Evolutionary conservation across 2,113 vertebrate genomes (phyloP).

Genomic region (Pitta sordida): DNA sequence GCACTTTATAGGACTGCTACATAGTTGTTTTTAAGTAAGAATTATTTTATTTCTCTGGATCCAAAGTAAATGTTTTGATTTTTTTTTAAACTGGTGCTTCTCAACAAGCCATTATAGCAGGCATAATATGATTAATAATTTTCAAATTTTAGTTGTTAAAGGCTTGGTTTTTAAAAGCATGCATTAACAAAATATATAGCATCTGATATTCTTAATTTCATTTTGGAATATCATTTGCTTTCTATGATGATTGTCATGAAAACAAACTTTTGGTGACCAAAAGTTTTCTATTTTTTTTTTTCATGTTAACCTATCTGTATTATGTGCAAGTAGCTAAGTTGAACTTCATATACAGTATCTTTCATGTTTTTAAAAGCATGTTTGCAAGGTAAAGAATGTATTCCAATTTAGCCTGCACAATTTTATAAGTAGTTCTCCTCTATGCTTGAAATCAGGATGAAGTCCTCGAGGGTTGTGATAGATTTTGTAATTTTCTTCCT

Average conservation of each 20-base stretch:
- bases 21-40: background rate
- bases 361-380: background rate
- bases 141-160: background rate
- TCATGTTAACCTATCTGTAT: background rate
- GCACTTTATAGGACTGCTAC: conserved; percentile 48
- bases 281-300: background rate
- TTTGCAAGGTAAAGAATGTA: background rate
- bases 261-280: conserved; percentile 52
- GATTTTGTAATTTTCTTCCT: background rate
- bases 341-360: background rate
- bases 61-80: background rate
- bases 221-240: conserved; percentile 27
- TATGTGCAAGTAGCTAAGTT: background rate
- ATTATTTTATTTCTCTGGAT: conserved; percentile 1
- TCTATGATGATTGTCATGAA: background rate
- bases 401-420: background rate
- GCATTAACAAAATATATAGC: background rate
- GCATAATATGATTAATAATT: background rate
- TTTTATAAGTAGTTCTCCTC: background rate
- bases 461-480: background rate
- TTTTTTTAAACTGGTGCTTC: conserved; percentile 27
- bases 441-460: conserved; percentile 33
- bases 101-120: background rate
- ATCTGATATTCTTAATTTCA: background rate
- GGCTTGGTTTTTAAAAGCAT: background rate